Evolutionary conservation across 1,140 invertebrate genomes (phyloP).

Genomic region (Leptestheria dahalacensis): DNA sequence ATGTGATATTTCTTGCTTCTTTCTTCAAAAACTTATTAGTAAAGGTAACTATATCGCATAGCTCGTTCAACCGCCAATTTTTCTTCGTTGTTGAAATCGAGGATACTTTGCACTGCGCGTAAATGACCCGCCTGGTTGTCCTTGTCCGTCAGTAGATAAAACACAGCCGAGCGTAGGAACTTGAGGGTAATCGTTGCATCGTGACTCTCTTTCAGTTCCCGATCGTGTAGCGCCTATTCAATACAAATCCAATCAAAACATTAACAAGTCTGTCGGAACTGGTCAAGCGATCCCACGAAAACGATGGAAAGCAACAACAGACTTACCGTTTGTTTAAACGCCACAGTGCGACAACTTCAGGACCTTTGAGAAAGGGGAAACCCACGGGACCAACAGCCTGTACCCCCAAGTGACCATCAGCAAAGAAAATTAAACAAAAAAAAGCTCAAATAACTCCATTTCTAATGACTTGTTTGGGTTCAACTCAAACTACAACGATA

Average conservation of each 20-base stretch:
- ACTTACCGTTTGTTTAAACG: not conserved
- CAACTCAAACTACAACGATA: too few relatives aligned
- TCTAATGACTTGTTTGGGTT: not conserved
- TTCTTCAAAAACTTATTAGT: too few relatives aligned
- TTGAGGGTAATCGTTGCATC: constrained; percentile 73
- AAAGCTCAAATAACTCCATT: not conserved
- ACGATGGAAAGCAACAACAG: not conserved
- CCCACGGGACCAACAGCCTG: not conserved
- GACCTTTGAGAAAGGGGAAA: not conserved
- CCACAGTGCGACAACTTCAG: not conserved
- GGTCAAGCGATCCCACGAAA: too few relatives aligned
- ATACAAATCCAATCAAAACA: too few relatives aligned
- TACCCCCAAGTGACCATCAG: not conserved
- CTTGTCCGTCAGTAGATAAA: constrained; percentile 72
- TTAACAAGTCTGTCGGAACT: too few relatives aligned
- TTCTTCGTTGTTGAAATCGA: constrained; percentile 31
- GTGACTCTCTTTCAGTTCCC: constrained; percentile 8
- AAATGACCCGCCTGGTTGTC: constrained; percentile 68
- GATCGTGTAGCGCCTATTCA: not conserved
- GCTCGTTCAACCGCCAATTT: constrained; percentile 9
- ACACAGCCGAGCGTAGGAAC: constrained; percentile 77
- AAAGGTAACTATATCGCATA: not conserved
- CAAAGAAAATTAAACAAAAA: not conserved
- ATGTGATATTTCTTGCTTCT: not conserved
- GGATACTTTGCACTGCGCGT: constrained; percentile 69